Conservation (phyloP, 1,140 invertebrate species). For the Papilio dardanus region DNA sequence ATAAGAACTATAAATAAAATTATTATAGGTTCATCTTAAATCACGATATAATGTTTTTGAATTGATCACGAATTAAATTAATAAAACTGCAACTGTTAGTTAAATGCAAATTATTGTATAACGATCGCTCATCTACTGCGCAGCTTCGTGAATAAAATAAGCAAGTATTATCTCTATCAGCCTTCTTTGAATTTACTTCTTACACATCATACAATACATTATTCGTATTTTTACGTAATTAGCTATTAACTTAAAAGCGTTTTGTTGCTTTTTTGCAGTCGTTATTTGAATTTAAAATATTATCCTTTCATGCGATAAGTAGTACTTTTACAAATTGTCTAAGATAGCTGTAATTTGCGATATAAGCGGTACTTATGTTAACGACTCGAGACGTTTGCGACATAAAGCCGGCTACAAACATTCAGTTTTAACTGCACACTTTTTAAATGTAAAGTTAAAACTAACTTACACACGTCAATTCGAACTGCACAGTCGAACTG, state of each 20-base stretch:
- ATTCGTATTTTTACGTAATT: no score
- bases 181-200: no score
- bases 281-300: neutral
- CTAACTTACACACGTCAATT: no score
- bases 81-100: neutral
- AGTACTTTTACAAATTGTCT: neutral
- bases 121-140: neutral
- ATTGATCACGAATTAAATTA: neutral
- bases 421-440: no score
- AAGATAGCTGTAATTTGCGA: slow-evolving; percentile 5
- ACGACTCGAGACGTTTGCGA: slow-evolving; percentile 14
- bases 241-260: neutral
- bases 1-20: neutral
- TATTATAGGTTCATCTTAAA: neutral
- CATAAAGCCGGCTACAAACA: no score
- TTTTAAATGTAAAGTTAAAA: no score
- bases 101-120: neutral
- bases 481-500: no score
- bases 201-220: no score
- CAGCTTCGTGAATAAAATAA: neutral
- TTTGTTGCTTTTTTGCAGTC: neutral
- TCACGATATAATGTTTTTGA: neutral
- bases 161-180: no score
- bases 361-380: slow-evolving; percentile 5
- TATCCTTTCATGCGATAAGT: neutral